Evolutionary conservation across 2,888 invertebrate species (phyloP).

Genomic region (Therioaphis trifolii): DNA sequence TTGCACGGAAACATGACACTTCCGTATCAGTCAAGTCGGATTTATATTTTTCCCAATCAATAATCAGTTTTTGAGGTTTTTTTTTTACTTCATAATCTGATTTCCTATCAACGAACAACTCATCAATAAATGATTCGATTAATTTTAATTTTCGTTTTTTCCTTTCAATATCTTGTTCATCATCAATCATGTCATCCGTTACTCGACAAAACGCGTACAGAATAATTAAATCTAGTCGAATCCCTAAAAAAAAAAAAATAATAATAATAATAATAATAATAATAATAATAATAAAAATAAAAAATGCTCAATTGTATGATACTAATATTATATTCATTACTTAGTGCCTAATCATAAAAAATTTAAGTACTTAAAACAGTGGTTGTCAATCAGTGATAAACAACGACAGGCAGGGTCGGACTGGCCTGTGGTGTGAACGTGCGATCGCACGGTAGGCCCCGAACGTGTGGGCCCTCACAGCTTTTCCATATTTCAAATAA

Average conservation of each 20-base stretch:
- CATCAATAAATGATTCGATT: neutral
- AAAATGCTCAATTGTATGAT: too few relatives aligned
- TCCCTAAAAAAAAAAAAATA: neutral
- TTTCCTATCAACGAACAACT: conserved; percentile 13
- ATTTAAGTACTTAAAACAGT: too few relatives aligned
- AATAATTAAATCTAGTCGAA: neutral
- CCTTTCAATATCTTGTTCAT: neutral
- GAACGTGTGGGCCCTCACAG: too few relatives aligned
- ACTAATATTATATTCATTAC: too few relatives aligned
- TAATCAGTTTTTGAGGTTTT: neutral
- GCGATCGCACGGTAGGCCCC: too few relatives aligned
- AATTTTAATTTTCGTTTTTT: neutral
- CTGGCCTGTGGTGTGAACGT: too few relatives aligned
- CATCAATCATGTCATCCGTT: conserved; percentile 10
- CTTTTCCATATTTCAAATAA: too few relatives aligned
- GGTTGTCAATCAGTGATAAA: too few relatives aligned
- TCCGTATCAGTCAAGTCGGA: neutral
- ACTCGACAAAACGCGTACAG: conserved; percentile 14
- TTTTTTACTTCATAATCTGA: neutral
- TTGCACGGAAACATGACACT: neutral
- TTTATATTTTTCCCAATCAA: neutral
- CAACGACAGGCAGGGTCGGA: too few relatives aligned
- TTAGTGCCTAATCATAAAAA: too few relatives aligned
- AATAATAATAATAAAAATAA: too few relatives aligned
- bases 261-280: too few relatives aligned